Conservation (phyloP, 2,797 vertebrate species). For the Protosalanx chinensis region DNA sequence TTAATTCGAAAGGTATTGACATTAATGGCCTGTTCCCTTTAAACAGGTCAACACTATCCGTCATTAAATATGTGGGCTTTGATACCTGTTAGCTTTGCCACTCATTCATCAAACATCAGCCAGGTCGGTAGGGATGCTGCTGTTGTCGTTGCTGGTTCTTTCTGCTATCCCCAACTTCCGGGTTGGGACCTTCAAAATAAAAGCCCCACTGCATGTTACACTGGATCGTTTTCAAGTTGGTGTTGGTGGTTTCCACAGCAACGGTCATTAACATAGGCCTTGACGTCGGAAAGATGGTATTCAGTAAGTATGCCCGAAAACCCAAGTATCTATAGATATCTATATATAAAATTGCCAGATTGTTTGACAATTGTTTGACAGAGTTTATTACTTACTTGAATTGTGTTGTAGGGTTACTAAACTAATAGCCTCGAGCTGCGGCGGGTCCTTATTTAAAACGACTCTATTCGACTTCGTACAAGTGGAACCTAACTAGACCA, state of each 20-base stretch:
- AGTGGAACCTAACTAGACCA: too few relatives aligned
- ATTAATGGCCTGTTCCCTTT: neutral
- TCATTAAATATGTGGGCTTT: neutral
- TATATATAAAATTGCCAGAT: neutral
- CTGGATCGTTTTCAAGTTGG: slow-evolving; percentile 6
- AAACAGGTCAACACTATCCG: neutral
- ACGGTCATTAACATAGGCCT: slow-evolving; percentile 36
- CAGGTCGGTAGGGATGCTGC: neutral
- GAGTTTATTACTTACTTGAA: too few relatives aligned
- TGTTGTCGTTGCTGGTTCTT: neutral
- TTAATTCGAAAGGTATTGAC: neutral
- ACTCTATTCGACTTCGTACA: too few relatives aligned
- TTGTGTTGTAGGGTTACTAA: too few relatives aligned
- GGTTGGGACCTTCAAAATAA: slow-evolving; percentile 54
- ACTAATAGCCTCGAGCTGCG: too few relatives aligned
- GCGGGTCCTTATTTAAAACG: too few relatives aligned
- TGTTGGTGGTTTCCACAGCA: slow-evolving; percentile 41
- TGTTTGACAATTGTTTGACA: neutral
- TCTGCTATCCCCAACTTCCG: slow-evolving; percentile 33
- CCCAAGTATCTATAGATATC: neutral
- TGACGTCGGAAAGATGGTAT: slow-evolving; percentile 49
- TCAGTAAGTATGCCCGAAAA: slow-evolving; percentile 45
- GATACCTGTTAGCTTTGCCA: neutral
- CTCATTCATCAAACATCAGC: neutral
- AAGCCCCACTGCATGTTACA: slow-evolving; percentile 3